Conservation (phyloP, 2,797 vertebrate species). For the Karalla daura region DNA sequence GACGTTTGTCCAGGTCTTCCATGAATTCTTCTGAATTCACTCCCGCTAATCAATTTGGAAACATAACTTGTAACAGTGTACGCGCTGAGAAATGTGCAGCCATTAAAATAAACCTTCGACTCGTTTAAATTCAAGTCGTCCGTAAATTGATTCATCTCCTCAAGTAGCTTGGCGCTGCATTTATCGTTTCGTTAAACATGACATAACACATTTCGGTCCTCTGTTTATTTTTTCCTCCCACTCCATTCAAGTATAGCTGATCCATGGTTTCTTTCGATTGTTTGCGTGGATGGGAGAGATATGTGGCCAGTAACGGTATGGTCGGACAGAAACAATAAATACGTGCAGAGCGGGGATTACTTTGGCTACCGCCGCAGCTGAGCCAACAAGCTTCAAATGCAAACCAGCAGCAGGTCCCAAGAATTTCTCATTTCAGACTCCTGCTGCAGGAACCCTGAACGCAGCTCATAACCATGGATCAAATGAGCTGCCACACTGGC, state of each 20-base stretch:
- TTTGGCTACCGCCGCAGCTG: slow-evolving; percentile 50
- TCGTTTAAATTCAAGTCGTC: slow-evolving; percentile 17
- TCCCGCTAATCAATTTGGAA: slow-evolving; percentile 19
- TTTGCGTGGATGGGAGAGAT: slow-evolving; percentile 34
- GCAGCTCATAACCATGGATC: slow-evolving; percentile 25
- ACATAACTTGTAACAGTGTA: not conserved
- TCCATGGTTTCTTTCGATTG: slow-evolving; percentile 41
- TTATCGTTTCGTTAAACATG: slow-evolving; percentile 24
- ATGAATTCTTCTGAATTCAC: slow-evolving; percentile 19
- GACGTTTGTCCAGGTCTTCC: slow-evolving; percentile 8
- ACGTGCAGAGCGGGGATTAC: slow-evolving; percentile 40
- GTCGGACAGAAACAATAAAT: slow-evolving; percentile 58
- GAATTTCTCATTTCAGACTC: slow-evolving; percentile 41
- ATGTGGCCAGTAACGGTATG: slow-evolving; percentile 26
- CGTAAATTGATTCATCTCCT: not conserved
- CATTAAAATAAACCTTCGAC: slow-evolving; percentile 22
- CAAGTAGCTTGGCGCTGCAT: not conserved
- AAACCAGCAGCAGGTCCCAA: slow-evolving; percentile 27
- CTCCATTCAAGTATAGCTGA: slow-evolving; percentile 24
- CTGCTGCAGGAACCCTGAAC: slow-evolving; percentile 7
- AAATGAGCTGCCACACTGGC: slow-evolving; percentile 30
- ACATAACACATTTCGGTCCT: slow-evolving; percentile 6
- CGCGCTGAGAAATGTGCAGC: not conserved
- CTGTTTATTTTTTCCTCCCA: slow-evolving; percentile 8
- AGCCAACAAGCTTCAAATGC: slow-evolving; percentile 42